phyloP scores from a whole-genome alignment of 1,140 invertebrate species.

The Drosophila yakuba region DNA sequence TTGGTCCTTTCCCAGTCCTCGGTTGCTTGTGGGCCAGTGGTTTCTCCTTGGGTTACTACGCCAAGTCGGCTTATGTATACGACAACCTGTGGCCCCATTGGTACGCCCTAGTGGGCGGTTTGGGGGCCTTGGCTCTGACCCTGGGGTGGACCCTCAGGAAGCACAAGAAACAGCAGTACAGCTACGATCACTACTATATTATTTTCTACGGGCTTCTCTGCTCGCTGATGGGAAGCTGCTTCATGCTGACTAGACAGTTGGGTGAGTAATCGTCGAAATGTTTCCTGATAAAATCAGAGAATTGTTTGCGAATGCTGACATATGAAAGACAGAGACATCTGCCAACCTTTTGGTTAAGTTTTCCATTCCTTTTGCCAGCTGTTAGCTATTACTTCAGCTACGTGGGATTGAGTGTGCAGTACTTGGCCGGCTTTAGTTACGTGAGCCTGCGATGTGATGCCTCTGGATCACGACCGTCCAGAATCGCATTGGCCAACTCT shows the following conservation, averaged over 20 bases:
- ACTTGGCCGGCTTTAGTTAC: slow-evolving; percentile 68
- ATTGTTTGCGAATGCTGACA: not conserved
- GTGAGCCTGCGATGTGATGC: slow-evolving; percentile 67
- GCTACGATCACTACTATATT: slow-evolving; percentile 75
- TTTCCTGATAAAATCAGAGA: not conserved
- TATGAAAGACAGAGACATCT: not conserved
- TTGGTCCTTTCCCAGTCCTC: slow-evolving; percentile 36
- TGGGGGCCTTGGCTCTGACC: slow-evolving; percentile 46
- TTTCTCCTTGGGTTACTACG: slow-evolving; percentile 71
- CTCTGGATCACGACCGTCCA: slow-evolving; percentile 54
- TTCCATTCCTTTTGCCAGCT: slow-evolving; percentile 21
- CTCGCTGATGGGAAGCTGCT: slow-evolving; percentile 71
- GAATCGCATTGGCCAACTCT: slow-evolving; percentile 68
- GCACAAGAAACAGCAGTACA: slow-evolving; percentile 57
- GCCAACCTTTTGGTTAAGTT: not conserved
- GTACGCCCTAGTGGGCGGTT: slow-evolving; percentile 54
- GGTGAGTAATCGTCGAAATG: slow-evolving; percentile 50
- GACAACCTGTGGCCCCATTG: slow-evolving; percentile 76
- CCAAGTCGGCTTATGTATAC: slow-evolving; percentile 74
- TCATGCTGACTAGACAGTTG: slow-evolving; percentile 73
- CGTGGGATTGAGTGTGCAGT: slow-evolving; percentile 64
- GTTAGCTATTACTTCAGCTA: slow-evolving; percentile 78
- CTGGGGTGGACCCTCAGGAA: slow-evolving; percentile 66
- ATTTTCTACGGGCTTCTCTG: slow-evolving; percentile 77
- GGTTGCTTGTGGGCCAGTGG: slow-evolving; percentile 69